Conservation (phyloP, 2,888 invertebrate genomes). For the Mycalesis mineus region DNA sequence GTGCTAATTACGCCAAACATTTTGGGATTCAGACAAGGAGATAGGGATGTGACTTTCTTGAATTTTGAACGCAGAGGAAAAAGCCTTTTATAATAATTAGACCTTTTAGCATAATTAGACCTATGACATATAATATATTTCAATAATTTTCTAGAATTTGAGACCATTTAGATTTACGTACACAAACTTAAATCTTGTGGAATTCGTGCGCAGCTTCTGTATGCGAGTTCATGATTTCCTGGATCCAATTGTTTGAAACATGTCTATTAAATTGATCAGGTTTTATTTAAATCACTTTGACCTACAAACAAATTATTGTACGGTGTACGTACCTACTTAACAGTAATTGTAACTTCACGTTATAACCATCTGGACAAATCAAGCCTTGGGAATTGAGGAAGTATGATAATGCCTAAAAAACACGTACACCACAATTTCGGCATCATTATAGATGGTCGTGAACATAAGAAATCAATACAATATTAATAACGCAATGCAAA, state of each 20-base stretch:
- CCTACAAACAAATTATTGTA: conserved; percentile 40
- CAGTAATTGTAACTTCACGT: conserved; percentile 41
- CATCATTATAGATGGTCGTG: conserved; percentile 60
- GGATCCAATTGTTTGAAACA: no score
- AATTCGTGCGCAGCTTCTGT: neutral
- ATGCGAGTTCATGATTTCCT: neutral
- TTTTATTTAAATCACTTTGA: conserved; percentile 28
- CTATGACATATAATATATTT: no score
- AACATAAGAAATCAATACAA: conserved; percentile 45
- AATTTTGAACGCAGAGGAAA: no score
- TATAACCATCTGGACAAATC: conserved; percentile 62
- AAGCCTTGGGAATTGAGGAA: conserved; percentile 69
- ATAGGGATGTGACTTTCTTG: no score
- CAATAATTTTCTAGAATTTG: no score
- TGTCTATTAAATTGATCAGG: no score
- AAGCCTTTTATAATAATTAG: no score
- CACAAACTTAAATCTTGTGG: no score
- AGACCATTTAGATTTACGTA: no score
- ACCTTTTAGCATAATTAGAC: no score
- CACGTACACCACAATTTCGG: conserved; percentile 55
- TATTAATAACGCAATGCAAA: conserved; percentile 39
- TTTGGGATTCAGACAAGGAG: no score
- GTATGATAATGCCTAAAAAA: conserved; percentile 53
- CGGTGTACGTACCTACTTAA: neutral
- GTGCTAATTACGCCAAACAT: no score